Evolutionary conservation across 2,888 invertebrate species (phyloP), one percentile per base, ranked within the genome.

Genomic region (Xestoiulus laeticollis): DNA sequence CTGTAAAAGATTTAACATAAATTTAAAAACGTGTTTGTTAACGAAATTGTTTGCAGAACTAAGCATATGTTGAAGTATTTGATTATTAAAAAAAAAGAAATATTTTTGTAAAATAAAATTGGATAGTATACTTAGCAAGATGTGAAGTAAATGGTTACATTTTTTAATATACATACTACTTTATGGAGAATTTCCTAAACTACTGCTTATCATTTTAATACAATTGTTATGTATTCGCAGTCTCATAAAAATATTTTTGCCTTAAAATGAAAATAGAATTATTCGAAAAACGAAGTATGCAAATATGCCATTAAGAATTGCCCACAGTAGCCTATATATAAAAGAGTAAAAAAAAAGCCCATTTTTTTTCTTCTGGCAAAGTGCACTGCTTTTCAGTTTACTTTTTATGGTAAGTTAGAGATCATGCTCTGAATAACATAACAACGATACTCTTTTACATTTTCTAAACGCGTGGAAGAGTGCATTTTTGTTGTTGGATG

Each of bases 381-480:
- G 68, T 68, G 68, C 68, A 26, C 10, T 4, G 59, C 59, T 59
- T 59, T 59, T 59, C 59, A 68, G n/a, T 68, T 68, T 68, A 10
- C 68, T 68, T 68, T 68, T 68, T 68, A 68, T 68, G 68, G 26
- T 26, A 68, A 68, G 68, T 68, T 68, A 6, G 3, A 68, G 68
- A 68, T 68, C 68, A 68, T 68, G 68, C 68, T 68, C 68, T 68
- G 68, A 68, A 68, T 68, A 68, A 68, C 68, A 68, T n/a, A 68
- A 68, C 68, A 68, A 68, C 68, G 68, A 2, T 26, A 68, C 68
- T 68, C 22, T 68, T 68, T 68, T 68, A 68, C 68, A 68, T 68
- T 68, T 68, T 68, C 68, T 68, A 68, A 68, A 68, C 68, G 68
- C 68, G 12, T 26, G 26, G 68, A 68, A 68, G 26, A 68, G 26